Conservation (phyloP, 2,888 invertebrate species). For the Priapulus caudatus region DNA sequence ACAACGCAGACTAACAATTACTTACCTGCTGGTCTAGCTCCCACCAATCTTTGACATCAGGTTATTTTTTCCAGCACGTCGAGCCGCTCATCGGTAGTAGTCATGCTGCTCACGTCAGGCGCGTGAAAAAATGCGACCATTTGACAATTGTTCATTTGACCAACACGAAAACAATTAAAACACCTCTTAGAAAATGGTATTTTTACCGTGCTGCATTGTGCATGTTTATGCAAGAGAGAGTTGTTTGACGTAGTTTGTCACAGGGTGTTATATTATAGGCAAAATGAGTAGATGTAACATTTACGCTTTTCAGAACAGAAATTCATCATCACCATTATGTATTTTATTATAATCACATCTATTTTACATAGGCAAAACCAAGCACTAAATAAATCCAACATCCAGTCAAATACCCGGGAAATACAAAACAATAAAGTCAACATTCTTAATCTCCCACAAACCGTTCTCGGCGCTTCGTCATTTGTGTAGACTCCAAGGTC, state of each 20-base stretch:
- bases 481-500: slow-evolving; percentile 47
- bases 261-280: too few species aligned
- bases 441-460: slow-evolving; percentile 23
- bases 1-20: too few species aligned
- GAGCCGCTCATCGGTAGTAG: slow-evolving; percentile 47
- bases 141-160: too few species aligned
- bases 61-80: slow-evolving; percentile 40
- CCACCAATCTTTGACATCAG: slow-evolving; percentile 40
- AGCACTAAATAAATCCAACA: too few species aligned
- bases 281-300: too few species aligned
- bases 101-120: slow-evolving; percentile 53
- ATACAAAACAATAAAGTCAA: background rate
- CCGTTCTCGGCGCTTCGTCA: slow-evolving; percentile 50
- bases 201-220: background rate
- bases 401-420: too few species aligned
- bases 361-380: too few species aligned
- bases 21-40: slow-evolving; percentile 26
- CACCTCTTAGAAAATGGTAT: too few species aligned
- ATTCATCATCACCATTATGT: too few species aligned
- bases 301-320: too few species aligned
- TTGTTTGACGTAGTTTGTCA: background rate
- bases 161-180: too few species aligned
- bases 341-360: too few species aligned
- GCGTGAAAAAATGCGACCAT: slow-evolving; percentile 14
- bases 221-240: background rate